Conservation (phyloP, 2,888 invertebrate species). For the Malthinus flaveolus region DNA sequence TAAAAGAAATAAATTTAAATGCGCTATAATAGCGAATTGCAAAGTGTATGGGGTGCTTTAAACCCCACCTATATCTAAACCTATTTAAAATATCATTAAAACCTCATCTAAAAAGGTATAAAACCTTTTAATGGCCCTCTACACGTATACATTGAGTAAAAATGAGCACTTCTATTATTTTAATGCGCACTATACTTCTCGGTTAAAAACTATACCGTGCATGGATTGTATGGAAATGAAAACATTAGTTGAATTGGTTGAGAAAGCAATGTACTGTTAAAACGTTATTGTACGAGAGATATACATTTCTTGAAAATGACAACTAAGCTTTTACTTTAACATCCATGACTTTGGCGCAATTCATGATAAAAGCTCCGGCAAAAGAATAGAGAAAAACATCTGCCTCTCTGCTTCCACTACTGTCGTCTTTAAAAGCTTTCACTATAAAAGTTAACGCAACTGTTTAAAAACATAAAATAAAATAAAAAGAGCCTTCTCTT, state of each 20-base stretch:
- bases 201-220: slow-evolving; percentile 17
- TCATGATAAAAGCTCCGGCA: slow-evolving; percentile 3
- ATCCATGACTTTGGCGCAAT: slow-evolving; percentile 6
- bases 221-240: slow-evolving; percentile 32
- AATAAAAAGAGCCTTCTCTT: neutral
- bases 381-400: slow-evolving; percentile 1
- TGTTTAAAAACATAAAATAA: slow-evolving; percentile 11
- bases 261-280: slow-evolving; percentile 40
- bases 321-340: slow-evolving; percentile 20
- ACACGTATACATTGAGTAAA: too few relatives aligned
- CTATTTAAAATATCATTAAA: too few relatives aligned
- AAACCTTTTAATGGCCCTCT: too few relatives aligned
- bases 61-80: too few relatives aligned
- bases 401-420: neutral
- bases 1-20: too few relatives aligned
- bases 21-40: too few relatives aligned
- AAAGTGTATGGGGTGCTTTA: too few relatives aligned
- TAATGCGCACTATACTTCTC: too few relatives aligned
- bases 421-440: slow-evolving; percentile 6
- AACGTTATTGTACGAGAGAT: slow-evolving; percentile 36
- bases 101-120: too few relatives aligned
- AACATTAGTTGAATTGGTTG: slow-evolving; percentile 29
- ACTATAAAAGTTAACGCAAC: slow-evolving; percentile 11
- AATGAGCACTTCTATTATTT: too few relatives aligned
- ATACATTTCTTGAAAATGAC: slow-evolving; percentile 31